Evolutionary conservation across 2,113 vertebrate species (phyloP).

Genomic region (Pterophyllum scalare): DNA sequence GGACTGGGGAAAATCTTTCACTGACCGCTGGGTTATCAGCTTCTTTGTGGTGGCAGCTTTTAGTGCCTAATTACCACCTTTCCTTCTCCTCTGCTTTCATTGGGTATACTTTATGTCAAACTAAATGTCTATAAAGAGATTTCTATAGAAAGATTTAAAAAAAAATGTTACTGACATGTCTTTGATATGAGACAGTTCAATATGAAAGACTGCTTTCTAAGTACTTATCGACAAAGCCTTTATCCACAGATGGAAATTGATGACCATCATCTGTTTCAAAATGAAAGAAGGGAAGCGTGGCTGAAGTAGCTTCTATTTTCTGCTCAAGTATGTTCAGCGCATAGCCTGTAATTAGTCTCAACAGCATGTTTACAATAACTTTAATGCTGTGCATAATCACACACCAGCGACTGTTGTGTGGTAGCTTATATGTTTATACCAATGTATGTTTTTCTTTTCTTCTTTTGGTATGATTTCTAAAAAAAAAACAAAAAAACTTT

Average conservation of each 20-base stretch:
- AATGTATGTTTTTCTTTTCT: neutral
- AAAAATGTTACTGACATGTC: conserved; percentile 56
- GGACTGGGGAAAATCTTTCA: neutral
- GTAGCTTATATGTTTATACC: conserved; percentile 8
- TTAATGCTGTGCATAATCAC: conserved; percentile 34
- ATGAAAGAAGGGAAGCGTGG: conserved; percentile 71
- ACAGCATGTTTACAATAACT: conserved; percentile 63
- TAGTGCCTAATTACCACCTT: conserved; percentile 46
- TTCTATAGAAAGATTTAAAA: conserved; percentile 20
- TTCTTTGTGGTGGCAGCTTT: conserved; percentile 81
- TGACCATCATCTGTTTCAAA: conserved; percentile 80
- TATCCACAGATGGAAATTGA: conserved; percentile 86
- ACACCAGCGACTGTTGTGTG: conserved; percentile 32
- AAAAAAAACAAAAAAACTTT: neutral
- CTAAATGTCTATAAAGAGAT: conserved; percentile 23
- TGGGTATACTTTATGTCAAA: conserved; percentile 3
- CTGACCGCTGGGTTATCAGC: neutral
- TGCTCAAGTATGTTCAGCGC: conserved; percentile 43
- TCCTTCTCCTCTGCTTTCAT: conserved; percentile 31
- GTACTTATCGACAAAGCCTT: conserved; percentile 78
- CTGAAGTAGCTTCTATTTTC: conserved; percentile 25
- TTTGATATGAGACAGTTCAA: conserved; percentile 74
- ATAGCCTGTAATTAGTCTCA: conserved; percentile 52
- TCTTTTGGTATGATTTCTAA: conserved; percentile 20
- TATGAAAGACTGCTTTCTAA: conserved; percentile 81